Evolutionary conservation across 2,888 invertebrate genomes (phyloP), one percentile per base, ranked within the genome.

Genomic region (Mongoloraphidia duomilia): DNA sequence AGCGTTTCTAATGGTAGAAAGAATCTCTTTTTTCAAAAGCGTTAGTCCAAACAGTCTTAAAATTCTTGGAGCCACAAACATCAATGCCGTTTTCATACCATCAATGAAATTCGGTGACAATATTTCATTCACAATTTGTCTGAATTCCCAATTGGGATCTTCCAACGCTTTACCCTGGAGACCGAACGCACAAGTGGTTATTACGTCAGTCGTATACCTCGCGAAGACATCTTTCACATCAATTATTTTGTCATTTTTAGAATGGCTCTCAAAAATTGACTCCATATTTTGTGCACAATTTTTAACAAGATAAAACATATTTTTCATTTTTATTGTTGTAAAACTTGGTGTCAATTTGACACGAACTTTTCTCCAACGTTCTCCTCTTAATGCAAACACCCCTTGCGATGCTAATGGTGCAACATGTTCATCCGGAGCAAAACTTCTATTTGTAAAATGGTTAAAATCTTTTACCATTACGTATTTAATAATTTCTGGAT

Each of bases 321-420:
- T 61, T 57, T 70, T 75, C 49, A 78, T 61, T 59, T 76, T 77
- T 14, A 72, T 74, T 1, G 70, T 67, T 1, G 75, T 72, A 56
- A 77, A 71, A 0, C 72, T 69, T 0, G 76, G 75, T 0, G 73
- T 69, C 34, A 77, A 59, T 53, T 73, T 73, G 1, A 65, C 56
- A 26, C 78, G 63, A 12, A 74, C 57, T 36, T 62, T 62, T 56
- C 69, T 74, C 78, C 77, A 79, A 2, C 67, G 65, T 0, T 70
- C 68, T 49, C 71, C 72, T 50, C 67, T 69, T 47, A 70, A 54
- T 2, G 67, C 63, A 51, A 74, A 64, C 44, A 72, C 54, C 55
- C 68, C 63, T 47, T 65, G 64, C 54, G 64, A 61, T 2, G 64
- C 63, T n/a, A 70, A 58, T 6, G 67, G 65, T 52, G 71, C 69